phyloP scores from a whole-genome alignment of 1,140 invertebrate species.

The Leptinotarsa lineolata region DNA sequence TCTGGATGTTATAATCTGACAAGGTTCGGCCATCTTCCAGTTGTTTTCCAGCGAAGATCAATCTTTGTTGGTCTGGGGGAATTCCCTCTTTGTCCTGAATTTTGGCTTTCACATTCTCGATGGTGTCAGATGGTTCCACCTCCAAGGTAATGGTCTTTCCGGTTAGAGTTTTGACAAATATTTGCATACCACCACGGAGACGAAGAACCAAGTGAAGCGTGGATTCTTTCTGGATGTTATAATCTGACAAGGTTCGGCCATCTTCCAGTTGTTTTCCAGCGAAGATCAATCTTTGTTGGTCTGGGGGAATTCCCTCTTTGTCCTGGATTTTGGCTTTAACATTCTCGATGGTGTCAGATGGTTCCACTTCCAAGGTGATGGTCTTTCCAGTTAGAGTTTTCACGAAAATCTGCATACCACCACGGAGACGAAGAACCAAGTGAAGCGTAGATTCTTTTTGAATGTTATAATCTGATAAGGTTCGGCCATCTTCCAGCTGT shows the following conservation, averaged over 20 bases:
- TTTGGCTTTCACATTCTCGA: slow-evolving; percentile 78
- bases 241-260: slow-evolving; percentile 65
- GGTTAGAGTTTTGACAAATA: slow-evolving; percentile 72
- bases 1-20: slow-evolving; percentile 20
- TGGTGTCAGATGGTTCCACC: slow-evolving; percentile 76
- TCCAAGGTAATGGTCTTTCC: slow-evolving; percentile 81
- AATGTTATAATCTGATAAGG: slow-evolving; percentile 77
- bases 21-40: slow-evolving; percentile 67
- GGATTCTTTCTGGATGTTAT: slow-evolving; percentile 76
- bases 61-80: slow-evolving; percentile 71
- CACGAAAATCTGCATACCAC: slow-evolving; percentile 67
- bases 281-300: slow-evolving; percentile 67
- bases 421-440: slow-evolving; percentile 73
- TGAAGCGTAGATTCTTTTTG: slow-evolving; percentile 76
- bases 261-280: slow-evolving; percentile 73
- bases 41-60: slow-evolving; percentile 75
- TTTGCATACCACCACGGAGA: slow-evolving; percentile 69
- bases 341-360: slow-evolving; percentile 76
- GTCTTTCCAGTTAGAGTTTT: slow-evolving; percentile 76
- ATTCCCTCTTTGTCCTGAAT: slow-evolving; percentile 76
- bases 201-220: slow-evolving; percentile 70
- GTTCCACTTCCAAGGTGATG: slow-evolving; percentile 74
- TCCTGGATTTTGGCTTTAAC: slow-evolving; percentile 80
- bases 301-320: slow-evolving; percentile 68
- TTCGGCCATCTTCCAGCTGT: slow-evolving; percentile 80